Percentiles rank a stretch among this genome's conserved stretches.
phyloP scores from a whole-genome alignment of 2,888 invertebrate genomes.

The Penaeus monodon region DNA sequence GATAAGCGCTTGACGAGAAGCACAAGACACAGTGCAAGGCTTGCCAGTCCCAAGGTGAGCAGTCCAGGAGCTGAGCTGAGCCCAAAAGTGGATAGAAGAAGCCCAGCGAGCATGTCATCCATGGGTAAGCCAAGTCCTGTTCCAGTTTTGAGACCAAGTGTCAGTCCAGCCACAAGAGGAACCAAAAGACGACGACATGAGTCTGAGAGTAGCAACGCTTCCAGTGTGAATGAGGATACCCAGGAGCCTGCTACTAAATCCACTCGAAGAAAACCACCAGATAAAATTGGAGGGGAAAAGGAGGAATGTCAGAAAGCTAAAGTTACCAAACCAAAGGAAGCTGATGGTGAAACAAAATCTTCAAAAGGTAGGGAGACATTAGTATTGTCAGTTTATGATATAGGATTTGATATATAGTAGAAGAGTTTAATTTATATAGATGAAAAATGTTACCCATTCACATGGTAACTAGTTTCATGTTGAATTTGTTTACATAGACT shows the following conservation, averaged over 20 bases:
- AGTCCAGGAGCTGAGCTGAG: slow-evolving; percentile 63
- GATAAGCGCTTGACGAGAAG: slow-evolving; percentile 68
- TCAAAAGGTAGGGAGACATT: slow-evolving; percentile 10
- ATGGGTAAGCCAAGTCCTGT: slow-evolving; percentile 60
- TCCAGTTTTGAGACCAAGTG: slow-evolving; percentile 53
- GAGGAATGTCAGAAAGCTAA: slow-evolving; percentile 21
- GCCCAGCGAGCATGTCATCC: slow-evolving; percentile 58
- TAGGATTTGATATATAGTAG: too few relatives aligned
- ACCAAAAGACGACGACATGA: slow-evolving; percentile 82
- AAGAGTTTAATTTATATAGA: too few relatives aligned
- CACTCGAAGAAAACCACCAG: slow-evolving; percentile 51
- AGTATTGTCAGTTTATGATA: too few relatives aligned
- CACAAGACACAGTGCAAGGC: slow-evolving; percentile 69
- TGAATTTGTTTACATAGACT: too few relatives aligned
- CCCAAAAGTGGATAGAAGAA: slow-evolving; percentile 61
- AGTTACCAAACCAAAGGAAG: not conserved
- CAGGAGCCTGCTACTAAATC: slow-evolving; percentile 43
- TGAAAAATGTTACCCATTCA: too few relatives aligned
- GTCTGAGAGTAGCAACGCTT: slow-evolving; percentile 80
- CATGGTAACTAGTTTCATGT: too few relatives aligned
- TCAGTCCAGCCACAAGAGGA: slow-evolving; percentile 59
- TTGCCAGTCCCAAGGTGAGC: slow-evolving; percentile 67
- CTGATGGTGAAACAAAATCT: slow-evolving; percentile 1
- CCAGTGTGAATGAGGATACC: slow-evolving; percentile 51
- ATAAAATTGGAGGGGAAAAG: slow-evolving; percentile 37